Base-by-base conservation (phyloP, 2,888 invertebrate species). In the Stenolophus ochropezus region DNA sequence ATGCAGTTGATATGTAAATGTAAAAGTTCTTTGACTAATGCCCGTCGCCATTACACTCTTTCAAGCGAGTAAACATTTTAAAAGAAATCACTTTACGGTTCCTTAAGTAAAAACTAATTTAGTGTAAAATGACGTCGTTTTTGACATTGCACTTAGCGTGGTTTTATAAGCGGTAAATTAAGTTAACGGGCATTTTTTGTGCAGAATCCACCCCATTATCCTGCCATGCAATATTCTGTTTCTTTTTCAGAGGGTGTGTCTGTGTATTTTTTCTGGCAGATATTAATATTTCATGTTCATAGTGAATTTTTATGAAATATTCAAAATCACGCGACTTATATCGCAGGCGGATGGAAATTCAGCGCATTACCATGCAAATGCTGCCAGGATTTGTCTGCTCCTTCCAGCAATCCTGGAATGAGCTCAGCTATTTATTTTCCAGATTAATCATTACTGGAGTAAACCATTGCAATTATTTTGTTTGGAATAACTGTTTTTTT, bases 271-370 rank as follows among this genome's bases (percentile, higher is more conserved):
- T 51, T 71, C 58, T 53, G 75, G 4, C 14, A 58, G 56, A 25
- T 81, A 81, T 81, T 75, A 75, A 75, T 81, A 47, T 81, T 81
- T 81, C 81, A 74, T 81, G 74, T 58, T 81, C 74, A 61, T 81
- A 74, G 73, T 73, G 80, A 49, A 74, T 75, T 79, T 81, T 81
- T 81, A 81, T 81, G 81, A 81, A 81, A 81, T 81, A 81, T 81
- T 81, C 81, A 81, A 61, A 81, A 81, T 81, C 81, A 81, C 75
- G 75, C 75, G 58, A 81, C 80, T 53, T 77, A 61, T 58, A 80
- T 80, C 56, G 80, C 20, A 58, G 49, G 73, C 58, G 16, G 33
- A 80, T 73, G 73, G 80, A 53, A 80, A 80, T 73, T 80, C 61
- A 18, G 51, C 16, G 23, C 58, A 80, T 80, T 80, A 73, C 73